Percentiles rank a stretch among this genome's conserved stretches.
Evolutionary conservation across 37 sponge, comb jelly and placozoan species (phyloP).

Genomic region (Aphrocallistes beatrix): DNA sequence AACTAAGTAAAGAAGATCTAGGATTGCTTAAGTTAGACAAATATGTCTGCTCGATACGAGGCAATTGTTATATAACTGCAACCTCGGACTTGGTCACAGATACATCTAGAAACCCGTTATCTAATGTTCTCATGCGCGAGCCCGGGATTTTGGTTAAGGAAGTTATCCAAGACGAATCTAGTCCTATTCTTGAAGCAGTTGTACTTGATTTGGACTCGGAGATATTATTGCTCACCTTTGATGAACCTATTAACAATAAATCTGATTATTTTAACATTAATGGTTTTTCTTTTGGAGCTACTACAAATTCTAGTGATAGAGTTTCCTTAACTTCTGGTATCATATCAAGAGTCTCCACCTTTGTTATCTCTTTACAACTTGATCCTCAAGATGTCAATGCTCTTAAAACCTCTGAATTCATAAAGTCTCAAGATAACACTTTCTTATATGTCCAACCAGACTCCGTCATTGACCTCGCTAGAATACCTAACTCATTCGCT

Average conservation of each 20-base stretch:
- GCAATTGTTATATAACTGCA: constrained; percentile 68
- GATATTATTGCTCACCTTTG: constrained; percentile 44
- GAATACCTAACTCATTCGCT: constrained; percentile 33
- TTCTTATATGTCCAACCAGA: constrained; percentile 42
- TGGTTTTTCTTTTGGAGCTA: constrained; percentile 46
- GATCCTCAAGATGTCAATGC: constrained; percentile 37
- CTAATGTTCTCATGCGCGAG: background rate
- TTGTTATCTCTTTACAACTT: constrained; percentile 36
- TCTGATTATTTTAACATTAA: constrained; percentile 38
- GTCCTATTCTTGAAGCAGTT: constrained; percentile 39
- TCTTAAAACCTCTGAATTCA: constrained; percentile 46
- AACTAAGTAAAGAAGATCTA: constrained; percentile 38
- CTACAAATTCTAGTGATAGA: constrained; percentile 28
- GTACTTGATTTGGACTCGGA: constrained; percentile 50
- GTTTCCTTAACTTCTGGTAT: constrained; percentile 63
- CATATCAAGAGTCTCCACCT: constrained; percentile 20
- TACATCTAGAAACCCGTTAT: constrained; percentile 27
- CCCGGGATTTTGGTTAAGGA: constrained; percentile 37
- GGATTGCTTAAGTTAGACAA: constrained; percentile 41
- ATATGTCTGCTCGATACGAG: constrained; percentile 42
- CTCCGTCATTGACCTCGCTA: constrained; percentile 47
- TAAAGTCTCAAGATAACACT: constrained; percentile 30
- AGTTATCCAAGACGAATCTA: constrained; percentile 31
- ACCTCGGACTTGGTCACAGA: constrained; percentile 47
- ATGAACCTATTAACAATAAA: constrained; percentile 63